Conservation (phyloP, 2,888 invertebrate genomes). For the Drosophila anomalata region DNA sequence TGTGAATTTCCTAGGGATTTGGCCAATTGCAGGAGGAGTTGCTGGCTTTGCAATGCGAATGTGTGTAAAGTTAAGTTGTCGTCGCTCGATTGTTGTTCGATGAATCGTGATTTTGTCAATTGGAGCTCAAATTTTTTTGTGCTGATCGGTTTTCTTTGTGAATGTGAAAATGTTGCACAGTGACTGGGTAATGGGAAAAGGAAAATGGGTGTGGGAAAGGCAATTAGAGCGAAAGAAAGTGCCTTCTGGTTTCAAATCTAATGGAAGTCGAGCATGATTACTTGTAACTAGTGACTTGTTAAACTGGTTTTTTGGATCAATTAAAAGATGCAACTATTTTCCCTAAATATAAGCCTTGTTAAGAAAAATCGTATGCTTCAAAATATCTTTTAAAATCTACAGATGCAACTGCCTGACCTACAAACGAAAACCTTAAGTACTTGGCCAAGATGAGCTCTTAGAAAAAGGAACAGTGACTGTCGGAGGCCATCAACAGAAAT, state of each 20-base stretch:
- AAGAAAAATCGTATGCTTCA: not conserved
- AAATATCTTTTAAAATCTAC: not conserved
- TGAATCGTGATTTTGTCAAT: constrained; percentile 64
- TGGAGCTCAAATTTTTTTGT: constrained; percentile 44
- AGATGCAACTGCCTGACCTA: not conserved
- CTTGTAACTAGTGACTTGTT: not conserved
- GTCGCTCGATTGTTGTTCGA: constrained; percentile 53
- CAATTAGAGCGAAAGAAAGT: constrained; percentile 50
- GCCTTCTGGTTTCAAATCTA: constrained; percentile 30
- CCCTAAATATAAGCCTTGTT: not conserved
- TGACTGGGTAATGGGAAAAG: constrained; percentile 31
- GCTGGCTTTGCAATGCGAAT: constrained; percentile 43
- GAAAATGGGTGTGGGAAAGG: constrained; percentile 46
- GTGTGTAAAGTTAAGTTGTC: constrained; percentile 73
- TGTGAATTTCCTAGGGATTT: constrained; percentile 36
- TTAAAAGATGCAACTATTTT: not conserved
- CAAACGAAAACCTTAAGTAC: constrained; percentile 1
- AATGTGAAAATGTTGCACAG: constrained; percentile 40
- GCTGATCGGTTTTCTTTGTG: constrained; percentile 21
- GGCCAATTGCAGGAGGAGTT: constrained; percentile 8
- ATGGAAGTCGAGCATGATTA: constrained; percentile 5
- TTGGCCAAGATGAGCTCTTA: not conserved
- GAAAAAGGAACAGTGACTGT: constrained; percentile 14
- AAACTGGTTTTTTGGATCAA: not conserved
- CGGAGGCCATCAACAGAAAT: constrained; percentile 10